These are phyloP conservation scores for Vulpes lagopus DNA, from an alignment of 2,113 vertebrate species.

Conservation along the genomic window DNA sequence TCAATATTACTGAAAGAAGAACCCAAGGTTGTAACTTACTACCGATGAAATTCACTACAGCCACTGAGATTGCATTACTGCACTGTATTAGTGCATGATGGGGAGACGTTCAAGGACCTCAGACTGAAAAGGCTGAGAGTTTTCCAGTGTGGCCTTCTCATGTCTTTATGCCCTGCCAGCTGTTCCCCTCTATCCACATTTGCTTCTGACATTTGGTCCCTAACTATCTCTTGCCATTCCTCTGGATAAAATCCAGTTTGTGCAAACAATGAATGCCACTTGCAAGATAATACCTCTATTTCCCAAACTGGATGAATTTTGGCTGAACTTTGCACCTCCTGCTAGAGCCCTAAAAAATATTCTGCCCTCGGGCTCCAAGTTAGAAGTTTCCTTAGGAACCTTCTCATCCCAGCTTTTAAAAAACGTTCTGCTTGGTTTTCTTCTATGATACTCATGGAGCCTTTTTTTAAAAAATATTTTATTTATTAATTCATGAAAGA, in stretches of 20 bases:
- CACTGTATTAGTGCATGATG: too few species aligned
- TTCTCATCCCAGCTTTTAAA: background rate
- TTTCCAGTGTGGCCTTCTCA: background rate
- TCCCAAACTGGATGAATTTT: background rate
- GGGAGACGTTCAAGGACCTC: background rate
- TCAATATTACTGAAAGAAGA: background rate
- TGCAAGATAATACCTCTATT: background rate
- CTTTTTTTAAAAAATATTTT: too few species aligned
- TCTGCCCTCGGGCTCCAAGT: background rate
- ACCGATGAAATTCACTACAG: background rate
- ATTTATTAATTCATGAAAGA: too few species aligned
- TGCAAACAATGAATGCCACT: background rate
- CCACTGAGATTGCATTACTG: background rate
- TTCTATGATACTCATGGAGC: background rate
- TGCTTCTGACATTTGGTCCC: background rate
- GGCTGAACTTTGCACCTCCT: background rate
- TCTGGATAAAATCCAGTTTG: background rate
- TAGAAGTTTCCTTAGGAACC: background rate
- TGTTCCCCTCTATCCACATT: background rate
- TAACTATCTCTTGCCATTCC: background rate
- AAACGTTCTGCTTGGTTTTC: background rate
- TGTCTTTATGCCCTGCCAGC: background rate
- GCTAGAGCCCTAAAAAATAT: background rate
- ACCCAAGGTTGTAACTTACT: background rate
- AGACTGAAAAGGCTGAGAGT: background rate